phyloP scores from a whole-genome alignment of 2,797 vertebrate genomes.

The Hafferia zeledoni region DNA sequence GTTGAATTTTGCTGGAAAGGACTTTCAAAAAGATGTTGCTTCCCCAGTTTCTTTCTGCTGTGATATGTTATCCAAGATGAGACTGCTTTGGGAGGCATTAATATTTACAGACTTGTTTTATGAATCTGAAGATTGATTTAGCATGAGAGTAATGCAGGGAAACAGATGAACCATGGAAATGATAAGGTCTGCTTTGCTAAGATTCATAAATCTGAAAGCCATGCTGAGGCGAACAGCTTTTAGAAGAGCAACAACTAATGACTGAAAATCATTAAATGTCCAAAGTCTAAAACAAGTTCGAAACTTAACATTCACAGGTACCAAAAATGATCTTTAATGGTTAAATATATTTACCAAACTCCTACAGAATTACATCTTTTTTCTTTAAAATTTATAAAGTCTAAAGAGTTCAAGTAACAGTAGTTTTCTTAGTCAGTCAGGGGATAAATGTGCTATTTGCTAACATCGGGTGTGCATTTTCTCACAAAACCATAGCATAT shows the following conservation, averaged over 20 bases:
- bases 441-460: not conserved
- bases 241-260: not conserved
- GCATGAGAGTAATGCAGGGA: not conserved
- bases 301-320: not conserved
- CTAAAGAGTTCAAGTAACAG: not conserved
- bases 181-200: not conserved
- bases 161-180: conserved; percentile 6
- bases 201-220: not conserved
- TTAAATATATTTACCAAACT: not conserved
- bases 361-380: not conserved
- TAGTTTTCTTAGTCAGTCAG: not conserved
- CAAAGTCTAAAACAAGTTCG: not conserved
- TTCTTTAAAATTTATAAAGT: not conserved
- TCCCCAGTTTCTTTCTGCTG: not conserved
- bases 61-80: not conserved
- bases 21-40: not conserved
- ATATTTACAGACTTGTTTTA: conserved; percentile 19
- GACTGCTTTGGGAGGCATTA: not conserved
- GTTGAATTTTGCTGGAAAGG: not conserved
- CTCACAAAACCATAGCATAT: not conserved
- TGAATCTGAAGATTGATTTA: conserved; percentile 19
- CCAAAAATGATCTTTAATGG: not conserved
- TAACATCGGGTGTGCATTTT: not conserved
- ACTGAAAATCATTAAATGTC: not conserved
- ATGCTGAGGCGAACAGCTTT: not conserved